A percentile compares a stretch with the other conserved stretches of the same genome.
Conservation (phyloP, 2,113 vertebrate genomes). For the Oreocharis arfaki region DNA sequence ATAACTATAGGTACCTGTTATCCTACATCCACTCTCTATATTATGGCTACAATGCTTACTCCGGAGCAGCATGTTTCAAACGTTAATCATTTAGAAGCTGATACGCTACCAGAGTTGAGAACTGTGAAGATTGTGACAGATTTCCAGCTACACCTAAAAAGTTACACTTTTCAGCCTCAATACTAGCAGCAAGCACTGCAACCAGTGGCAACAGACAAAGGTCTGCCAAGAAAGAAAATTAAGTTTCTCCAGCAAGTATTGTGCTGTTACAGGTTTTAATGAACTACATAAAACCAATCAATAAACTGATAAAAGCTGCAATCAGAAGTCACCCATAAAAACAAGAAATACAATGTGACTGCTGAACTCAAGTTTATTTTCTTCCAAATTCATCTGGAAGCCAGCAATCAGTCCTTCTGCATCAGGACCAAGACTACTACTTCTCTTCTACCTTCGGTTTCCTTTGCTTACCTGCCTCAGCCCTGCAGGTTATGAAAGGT, state of each 20-base stretch:
- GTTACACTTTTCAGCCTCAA: not conserved
- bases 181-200: conserved; percentile 4
- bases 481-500: not conserved
- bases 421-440: not conserved
- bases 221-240: not conserved
- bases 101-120: not conserved
- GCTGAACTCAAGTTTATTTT: not conserved
- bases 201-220: not conserved
- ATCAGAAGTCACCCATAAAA: not conserved
- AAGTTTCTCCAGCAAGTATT: not conserved
- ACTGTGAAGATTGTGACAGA: not conserved
- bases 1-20: not conserved
- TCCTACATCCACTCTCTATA: not conserved
- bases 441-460: not conserved
- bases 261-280: not conserved
- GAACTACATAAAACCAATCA: not conserved
- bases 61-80: not conserved
- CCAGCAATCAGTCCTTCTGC: not conserved
- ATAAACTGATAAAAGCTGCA: not conserved
- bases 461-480: not conserved
- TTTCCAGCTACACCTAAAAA: not conserved
- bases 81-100: not conserved
- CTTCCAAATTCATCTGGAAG: not conserved
- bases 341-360: not conserved
- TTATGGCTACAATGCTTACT: not conserved